phyloP scores from a whole-genome alignment of 1,140 invertebrate species.

The Argopecten irradians region DNA sequence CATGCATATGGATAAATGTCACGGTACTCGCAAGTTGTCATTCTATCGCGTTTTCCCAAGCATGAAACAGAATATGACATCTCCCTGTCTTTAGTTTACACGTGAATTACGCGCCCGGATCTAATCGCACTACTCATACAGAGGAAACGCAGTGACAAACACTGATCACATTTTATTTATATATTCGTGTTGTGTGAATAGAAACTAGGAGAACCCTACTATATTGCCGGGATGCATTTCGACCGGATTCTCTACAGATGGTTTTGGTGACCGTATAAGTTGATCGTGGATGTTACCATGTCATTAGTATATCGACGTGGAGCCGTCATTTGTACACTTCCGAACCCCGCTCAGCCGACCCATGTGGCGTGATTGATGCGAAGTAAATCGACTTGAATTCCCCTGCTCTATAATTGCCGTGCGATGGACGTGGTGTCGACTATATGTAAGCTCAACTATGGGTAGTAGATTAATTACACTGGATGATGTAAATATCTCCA shows the following conservation, averaged over 20 bases:
- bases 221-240: background rate
- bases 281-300: background rate
- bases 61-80: too few species aligned
- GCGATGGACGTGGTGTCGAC: background rate
- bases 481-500: background rate
- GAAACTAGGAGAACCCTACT: background rate
- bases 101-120: too few species aligned
- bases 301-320: background rate
- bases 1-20: too few species aligned
- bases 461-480: background rate
- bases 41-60: too few species aligned
- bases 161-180: background rate
- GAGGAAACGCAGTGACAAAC: background rate
- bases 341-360: background rate
- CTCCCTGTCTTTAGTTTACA: too few species aligned
- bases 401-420: background rate
- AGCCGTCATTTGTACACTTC: background rate
- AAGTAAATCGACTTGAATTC: constrained; percentile 9
- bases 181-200: background rate
- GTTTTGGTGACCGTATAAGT: constrained; percentile 9
- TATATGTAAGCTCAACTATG: background rate
- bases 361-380: constrained; percentile 3
- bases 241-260: background rate
- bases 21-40: too few species aligned
- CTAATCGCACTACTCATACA: too few species aligned